Evolutionary conservation across 2,888 invertebrate genomes (phyloP), one percentile per base, ranked within the genome.

Genomic region (Drosophila rubida): DNA sequence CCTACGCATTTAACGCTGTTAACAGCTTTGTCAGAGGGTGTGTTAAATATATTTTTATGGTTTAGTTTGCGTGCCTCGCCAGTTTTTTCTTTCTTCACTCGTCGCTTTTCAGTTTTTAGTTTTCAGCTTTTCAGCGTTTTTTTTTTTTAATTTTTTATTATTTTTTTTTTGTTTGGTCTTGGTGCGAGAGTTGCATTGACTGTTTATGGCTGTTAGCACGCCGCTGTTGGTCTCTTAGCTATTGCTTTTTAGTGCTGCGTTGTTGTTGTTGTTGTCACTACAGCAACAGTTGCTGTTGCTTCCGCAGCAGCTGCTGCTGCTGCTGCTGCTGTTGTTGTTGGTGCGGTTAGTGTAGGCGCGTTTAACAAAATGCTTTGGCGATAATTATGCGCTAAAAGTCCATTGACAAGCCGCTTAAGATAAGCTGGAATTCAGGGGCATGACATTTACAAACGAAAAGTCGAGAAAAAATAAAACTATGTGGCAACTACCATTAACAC

Each of bases 21-120:
- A 86, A 84, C 82, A 86, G 80, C 84, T 85, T 82, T 79, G 84
- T 84, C 75, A 74, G 79, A 85, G 77, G 85, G 86, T 79, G 85
- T 85, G 85, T 84, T 85, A 75, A 84, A 67, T 85, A 77, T 85
- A 75, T 77, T 86, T 81, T 82, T 84, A 80, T 82, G 78, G 82
- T 77, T 85, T 74, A 84, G 77, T 75, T 80, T 81, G 73, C 63
- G 81, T 63, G 80, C 68, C 75, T 81, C 63, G 65, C 71, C 69
- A 62, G 53, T 51, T 49, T 35, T 45, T 42, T 61, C 49, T 32
- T 60, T 39, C 7, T 3, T 14, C 39, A n/a, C 22, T 53, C 22
- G 42, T 53, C 19, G 16, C 22, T 64, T 49, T 55, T 68, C 19
- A 41, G 32, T 45, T 55, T 69, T 75, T 49, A 32, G 13, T 57